A percentile compares a stretch with the other conserved stretches of the same genome.
Conservation (phyloP, 2,113 vertebrate genomes). For the Paracanthobrama guichenoti region DNA sequence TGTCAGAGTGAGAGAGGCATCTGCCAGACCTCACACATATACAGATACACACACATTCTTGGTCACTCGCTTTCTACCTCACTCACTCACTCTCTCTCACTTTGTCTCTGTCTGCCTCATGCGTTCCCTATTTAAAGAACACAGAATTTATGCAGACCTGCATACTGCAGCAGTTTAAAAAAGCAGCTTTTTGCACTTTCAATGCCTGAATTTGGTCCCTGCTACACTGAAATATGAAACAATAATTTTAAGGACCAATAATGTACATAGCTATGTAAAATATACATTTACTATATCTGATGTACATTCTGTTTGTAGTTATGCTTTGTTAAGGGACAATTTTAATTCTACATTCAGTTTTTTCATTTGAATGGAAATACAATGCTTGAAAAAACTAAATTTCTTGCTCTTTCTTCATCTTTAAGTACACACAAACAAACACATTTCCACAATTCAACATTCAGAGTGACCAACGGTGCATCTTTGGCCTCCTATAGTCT, state of each 20-base stretch:
- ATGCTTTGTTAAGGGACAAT: neutral
- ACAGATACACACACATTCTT: slow-evolving; percentile 6
- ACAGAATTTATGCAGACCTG: slow-evolving; percentile 1
- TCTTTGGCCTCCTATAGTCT: slow-evolving; percentile 16
- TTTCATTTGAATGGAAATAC: neutral
- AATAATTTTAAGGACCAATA: neutral
- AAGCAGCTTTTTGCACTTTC: neutral
- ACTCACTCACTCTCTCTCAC: neutral
- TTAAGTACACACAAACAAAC: neutral
- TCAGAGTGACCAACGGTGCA: neutral
- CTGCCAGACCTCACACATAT: slow-evolving; percentile 47
- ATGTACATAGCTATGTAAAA: neutral
- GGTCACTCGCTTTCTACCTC: slow-evolving; percentile 12
- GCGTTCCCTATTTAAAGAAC: slow-evolving; percentile 13
- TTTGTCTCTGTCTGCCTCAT: slow-evolving; percentile 32
- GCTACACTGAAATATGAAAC: slow-evolving; percentile 10
- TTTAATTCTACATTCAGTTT: neutral
- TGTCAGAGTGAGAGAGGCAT: slow-evolving; percentile 37
- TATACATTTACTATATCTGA: too few species aligned
- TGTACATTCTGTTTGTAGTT: neutral
- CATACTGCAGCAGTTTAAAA: slow-evolving; percentile 19
- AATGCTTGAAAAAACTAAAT: neutral
- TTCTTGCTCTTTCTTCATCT: neutral
- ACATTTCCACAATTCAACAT: neutral
- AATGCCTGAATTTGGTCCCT: neutral